Base-by-base conservation (phyloP, 2,113 vertebrate species). In the Trogon melanurus region DNA sequence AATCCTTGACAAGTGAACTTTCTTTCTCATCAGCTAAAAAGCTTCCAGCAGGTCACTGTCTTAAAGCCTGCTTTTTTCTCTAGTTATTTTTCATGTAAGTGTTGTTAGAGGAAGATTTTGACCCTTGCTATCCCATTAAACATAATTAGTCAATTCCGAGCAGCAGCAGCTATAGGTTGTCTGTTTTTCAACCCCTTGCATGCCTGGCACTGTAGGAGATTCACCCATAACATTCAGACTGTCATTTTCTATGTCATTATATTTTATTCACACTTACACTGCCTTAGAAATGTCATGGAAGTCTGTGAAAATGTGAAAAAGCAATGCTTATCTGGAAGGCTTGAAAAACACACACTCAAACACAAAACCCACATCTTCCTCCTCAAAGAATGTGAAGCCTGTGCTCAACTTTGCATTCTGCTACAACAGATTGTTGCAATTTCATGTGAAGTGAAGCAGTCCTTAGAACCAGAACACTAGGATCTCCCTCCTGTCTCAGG, bases 91-190 rank as follows among this genome's bases (percentile, higher is more conserved):
- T 95, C 27, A 7, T 15, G 18, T 48, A 86, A 67, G 26, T 27
- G 23, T 54, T 90, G 47, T 74, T 51, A 91, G 56, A 70, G 44
- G 18, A 72, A 44, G 26, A 71, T 80, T 91, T 78, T 86, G 80
- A 91, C 57, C 79, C 27, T 64, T 66, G 44, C 13, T 72, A 56
- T 81, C 10, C 48, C 51, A 88, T 91, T 94, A 87, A 88, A 89
- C 9, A 84, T 71, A 92, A 92, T 92, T 89, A 92, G 65, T 87
- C 38, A 86, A 50, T 71, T 71, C 41, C 0, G 1, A 93, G 38
- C 5, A 73, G 41, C 48, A 79, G 41, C 44, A 83, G 53, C 57
- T 75, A 20, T 23, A 89, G n/a, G n/a, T 75, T 87, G 29, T n/a
- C 45, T 67, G 21, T 3, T 88, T 95, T 91, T 58, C 73, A 89